These are phyloP conservation scores for Platypus cylindrus DNA, from an alignment of 2,888 invertebrate genomes.

Conservation along the genomic window DNA sequence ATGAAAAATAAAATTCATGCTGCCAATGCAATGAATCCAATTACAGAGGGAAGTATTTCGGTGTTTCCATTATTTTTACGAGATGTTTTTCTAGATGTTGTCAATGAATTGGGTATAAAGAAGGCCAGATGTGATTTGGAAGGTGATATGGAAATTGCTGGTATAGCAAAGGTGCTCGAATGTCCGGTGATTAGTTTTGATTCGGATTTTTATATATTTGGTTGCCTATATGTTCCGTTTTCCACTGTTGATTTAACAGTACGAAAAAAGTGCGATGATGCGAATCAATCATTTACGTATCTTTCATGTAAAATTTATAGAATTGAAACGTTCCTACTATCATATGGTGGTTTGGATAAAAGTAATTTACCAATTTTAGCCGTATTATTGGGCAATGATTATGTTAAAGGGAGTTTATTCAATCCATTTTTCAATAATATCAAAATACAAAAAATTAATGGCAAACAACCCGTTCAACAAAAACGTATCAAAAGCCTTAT, in stretches of 20 bases:
- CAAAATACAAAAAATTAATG: slow-evolving; percentile 43
- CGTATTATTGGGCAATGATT: slow-evolving; percentile 82
- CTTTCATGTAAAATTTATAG: slow-evolving; percentile 62
- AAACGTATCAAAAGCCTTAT: slow-evolving; percentile 57
- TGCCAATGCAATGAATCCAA: slow-evolving; percentile 40
- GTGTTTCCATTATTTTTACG: slow-evolving; percentile 66
- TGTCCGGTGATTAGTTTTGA: slow-evolving; percentile 88
- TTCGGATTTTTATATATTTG: slow-evolving; percentile 87
- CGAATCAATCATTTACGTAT: slow-evolving; percentile 14
- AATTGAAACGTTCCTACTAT: slow-evolving; percentile 52
- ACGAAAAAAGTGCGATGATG: slow-evolving; percentile 14
- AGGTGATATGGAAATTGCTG: slow-evolving; percentile 80
- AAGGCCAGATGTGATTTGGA: slow-evolving; percentile 72
- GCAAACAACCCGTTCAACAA: slow-evolving; percentile 45
- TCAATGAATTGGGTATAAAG: slow-evolving; percentile 50
- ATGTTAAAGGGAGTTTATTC: slow-evolving; percentile 55
- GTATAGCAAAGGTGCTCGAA: slow-evolving; percentile 58
- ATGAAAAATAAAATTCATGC: slow-evolving; percentile 22
- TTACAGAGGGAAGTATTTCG: slow-evolving; percentile 40
- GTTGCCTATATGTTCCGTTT: slow-evolving; percentile 70
- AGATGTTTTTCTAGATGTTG: slow-evolving; percentile 60
- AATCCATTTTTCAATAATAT: slow-evolving; percentile 55
- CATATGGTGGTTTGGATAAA: slow-evolving; percentile 51
- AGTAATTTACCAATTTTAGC: slow-evolving; percentile 60
- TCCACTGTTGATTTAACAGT: slow-evolving; percentile 45